phyloP scores from a whole-genome alignment of 2,888 invertebrate species.

The Taphrorychus bicolor region DNA sequence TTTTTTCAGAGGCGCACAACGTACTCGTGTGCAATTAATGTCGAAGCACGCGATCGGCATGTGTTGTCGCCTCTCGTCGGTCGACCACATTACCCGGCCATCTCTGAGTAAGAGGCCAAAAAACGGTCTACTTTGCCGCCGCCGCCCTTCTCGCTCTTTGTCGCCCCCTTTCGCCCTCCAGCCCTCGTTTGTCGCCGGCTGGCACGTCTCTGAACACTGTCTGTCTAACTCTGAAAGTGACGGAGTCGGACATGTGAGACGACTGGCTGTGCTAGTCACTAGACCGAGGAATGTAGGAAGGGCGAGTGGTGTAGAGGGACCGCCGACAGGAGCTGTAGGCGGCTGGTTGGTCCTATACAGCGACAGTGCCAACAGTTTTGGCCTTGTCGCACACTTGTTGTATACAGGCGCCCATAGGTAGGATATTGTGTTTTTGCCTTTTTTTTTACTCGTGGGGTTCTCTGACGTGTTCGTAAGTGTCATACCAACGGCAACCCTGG shows the following conservation, averaged over 20 bases:
- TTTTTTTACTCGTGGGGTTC: conserved; percentile 12
- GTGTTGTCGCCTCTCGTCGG: conserved; percentile 38
- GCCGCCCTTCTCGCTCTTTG: conserved; percentile 29
- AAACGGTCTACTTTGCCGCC: conserved; percentile 7
- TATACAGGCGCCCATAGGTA: conserved; percentile 36
- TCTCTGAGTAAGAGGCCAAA: conserved; percentile 20
- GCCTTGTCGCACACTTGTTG: conserved; percentile 22
- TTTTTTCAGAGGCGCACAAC: conserved; percentile 42
- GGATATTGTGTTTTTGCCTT: conserved; percentile 41
- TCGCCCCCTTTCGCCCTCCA: conserved; percentile 36
- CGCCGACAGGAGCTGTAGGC: conserved; percentile 37
- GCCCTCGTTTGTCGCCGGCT: conserved; percentile 32
- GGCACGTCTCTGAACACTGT: conserved; percentile 23
- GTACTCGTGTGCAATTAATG: conserved; percentile 35
- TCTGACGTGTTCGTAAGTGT: neutral
- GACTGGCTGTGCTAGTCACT: neutral
- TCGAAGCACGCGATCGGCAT: conserved; percentile 34
- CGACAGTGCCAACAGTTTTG: conserved; percentile 13
- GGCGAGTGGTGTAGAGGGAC: conserved; percentile 38
- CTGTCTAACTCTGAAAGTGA: conserved; percentile 18
- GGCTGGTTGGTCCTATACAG: conserved; percentile 31
- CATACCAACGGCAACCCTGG: neutral
- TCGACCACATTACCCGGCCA: conserved; percentile 16
- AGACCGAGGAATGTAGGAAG: conserved; percentile 27
- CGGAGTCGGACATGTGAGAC: conserved; percentile 23